phyloP scores from a whole-genome alignment of 35 echinoderm and acorn worm genomes.

The Ophioderma brevispina region DNA sequence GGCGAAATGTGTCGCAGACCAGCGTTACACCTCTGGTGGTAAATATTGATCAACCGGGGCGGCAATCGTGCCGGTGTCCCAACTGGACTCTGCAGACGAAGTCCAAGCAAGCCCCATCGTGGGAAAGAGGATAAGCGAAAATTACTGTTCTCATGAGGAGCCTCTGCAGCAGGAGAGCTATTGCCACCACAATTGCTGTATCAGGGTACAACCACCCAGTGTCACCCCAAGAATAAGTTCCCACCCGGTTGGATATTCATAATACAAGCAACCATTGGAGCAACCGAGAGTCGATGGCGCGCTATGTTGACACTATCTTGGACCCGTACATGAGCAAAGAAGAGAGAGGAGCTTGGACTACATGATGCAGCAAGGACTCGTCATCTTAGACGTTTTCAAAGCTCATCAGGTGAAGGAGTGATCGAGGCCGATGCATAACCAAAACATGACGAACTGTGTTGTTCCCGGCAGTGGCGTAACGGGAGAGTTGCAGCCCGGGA shows the following conservation, averaged over 20 bases:
- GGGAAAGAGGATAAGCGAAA: too few relatives aligned
- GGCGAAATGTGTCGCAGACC: too few relatives aligned
- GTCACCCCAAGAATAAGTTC: too few relatives aligned
- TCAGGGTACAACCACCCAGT: too few relatives aligned
- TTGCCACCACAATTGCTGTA: too few relatives aligned
- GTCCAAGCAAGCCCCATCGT: too few relatives aligned
- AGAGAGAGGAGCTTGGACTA: not conserved
- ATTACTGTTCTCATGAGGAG: too few relatives aligned
- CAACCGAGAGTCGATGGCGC: not conserved
- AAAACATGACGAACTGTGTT: not conserved
- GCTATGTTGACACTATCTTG: not conserved
- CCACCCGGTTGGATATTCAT: not conserved
- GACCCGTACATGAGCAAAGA: not conserved
- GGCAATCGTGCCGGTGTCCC: too few relatives aligned
- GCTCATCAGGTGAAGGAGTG: not conserved
- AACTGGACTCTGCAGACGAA: too few relatives aligned
- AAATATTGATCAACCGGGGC: too few relatives aligned
- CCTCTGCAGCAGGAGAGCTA: too few relatives aligned
- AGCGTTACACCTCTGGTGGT: too few relatives aligned
- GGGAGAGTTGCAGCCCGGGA: not conserved
- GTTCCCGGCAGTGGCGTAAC: not conserved
- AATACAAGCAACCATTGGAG: not conserved
- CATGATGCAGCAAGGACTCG: not conserved
- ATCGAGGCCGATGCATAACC: not conserved
- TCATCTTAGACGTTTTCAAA: not conserved